These are phyloP conservation scores for Morpho deidamia DNA, from an alignment of 2,888 invertebrate species.

Conservation along the genomic window DNA sequence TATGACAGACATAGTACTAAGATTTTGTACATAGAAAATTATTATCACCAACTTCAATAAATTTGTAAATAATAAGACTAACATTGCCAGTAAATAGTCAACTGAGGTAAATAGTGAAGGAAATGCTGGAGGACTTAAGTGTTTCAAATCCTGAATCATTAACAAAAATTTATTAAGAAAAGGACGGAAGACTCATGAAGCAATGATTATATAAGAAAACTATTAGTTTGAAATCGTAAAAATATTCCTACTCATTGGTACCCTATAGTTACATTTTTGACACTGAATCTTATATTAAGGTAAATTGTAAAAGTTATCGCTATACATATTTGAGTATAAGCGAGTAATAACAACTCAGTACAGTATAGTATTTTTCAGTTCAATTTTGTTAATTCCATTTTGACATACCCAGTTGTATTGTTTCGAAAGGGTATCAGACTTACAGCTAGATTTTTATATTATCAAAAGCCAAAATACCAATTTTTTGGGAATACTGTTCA, in stretches of 20 bases:
- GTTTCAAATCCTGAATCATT: constrained; percentile 3
- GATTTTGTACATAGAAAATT: constrained; percentile 38
- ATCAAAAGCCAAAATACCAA: constrained; percentile 64
- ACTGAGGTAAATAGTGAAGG: constrained; percentile 27
- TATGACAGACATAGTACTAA: constrained; percentile 55
- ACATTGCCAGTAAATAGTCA: constrained; percentile 41
- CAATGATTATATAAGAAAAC: constrained; percentile 51
- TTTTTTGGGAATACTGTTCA: constrained; percentile 58
- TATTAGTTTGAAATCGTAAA: constrained; percentile 46
- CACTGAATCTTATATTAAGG: constrained; percentile 50
- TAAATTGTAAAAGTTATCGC: constrained; percentile 36
- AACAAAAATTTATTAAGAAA: constrained; percentile 45
- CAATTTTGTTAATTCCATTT: constrained; percentile 29
- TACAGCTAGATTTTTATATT: constrained; percentile 42
- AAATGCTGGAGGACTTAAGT: constrained; percentile 7
- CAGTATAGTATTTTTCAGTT: constrained; percentile 19
- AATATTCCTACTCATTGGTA: constrained; percentile 54
- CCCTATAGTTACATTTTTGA: constrained; percentile 70
- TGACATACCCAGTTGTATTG: constrained; percentile 29
- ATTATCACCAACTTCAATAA: constrained; percentile 25
- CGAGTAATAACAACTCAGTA: constrained; percentile 19
- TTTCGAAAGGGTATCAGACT: constrained; percentile 49
- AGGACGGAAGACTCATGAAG: constrained; percentile 75
- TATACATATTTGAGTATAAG: constrained; percentile 30
- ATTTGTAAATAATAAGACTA: constrained; percentile 29